Conservation (phyloP, 2,113 vertebrate genomes). For the Lampris megalopsis region DNA sequence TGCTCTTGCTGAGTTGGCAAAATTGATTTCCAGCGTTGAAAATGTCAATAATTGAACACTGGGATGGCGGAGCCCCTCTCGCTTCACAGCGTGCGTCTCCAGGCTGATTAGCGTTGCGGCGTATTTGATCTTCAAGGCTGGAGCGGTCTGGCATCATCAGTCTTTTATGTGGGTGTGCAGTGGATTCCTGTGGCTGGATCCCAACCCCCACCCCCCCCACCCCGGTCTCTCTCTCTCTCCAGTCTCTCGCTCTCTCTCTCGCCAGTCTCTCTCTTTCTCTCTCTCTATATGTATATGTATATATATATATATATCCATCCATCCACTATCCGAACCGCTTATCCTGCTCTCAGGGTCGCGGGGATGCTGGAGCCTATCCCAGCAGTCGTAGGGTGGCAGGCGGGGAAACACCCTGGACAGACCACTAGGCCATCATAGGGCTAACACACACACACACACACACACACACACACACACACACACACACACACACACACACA, state of each 20-base stretch:
- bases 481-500: too few relatives aligned
- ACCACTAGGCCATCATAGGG: too few relatives aligned
- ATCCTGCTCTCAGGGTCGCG: too few relatives aligned
- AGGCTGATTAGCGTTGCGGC: conserved; percentile 43
- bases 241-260: too few relatives aligned
- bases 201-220: conserved; percentile 1
- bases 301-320: too few relatives aligned
- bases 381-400: too few relatives aligned
- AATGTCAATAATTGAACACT: conserved; percentile 82
- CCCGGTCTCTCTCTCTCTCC: background rate
- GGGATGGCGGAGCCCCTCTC: conserved; percentile 60
- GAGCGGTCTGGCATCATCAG: conserved; percentile 55
- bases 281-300: too few relatives aligned
- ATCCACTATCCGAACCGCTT: too few relatives aligned
- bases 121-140: conserved; percentile 81
- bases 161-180: conserved; percentile 76
- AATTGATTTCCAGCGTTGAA: conserved; percentile 65
- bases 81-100: conserved; percentile 79
- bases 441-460: too few relatives aligned
- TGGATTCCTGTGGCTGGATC: conserved; percentile 67
- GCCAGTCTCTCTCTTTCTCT: too few relatives aligned
- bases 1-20: conserved; percentile 74
- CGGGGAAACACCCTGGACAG: too few relatives aligned
- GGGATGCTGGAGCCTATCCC: too few relatives aligned
- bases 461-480: background rate